Base-by-base conservation (phyloP, 2,113 vertebrate genomes). In the Toxotes jaculatrix region DNA sequence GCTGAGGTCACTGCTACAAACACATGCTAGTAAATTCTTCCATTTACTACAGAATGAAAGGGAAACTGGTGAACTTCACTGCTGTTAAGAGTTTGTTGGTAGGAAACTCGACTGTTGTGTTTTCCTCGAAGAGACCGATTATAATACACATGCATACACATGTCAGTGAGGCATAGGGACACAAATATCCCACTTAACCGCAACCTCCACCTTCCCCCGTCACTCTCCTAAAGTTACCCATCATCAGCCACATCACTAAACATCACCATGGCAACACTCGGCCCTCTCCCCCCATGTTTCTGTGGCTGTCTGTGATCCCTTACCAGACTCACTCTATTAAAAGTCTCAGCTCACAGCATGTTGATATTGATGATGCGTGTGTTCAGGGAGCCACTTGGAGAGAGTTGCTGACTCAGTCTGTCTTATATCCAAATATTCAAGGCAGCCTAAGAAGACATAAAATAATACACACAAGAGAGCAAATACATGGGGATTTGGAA, bases 291-390 rank as follows among this genome's bases (percentile, higher is more conserved):
- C 74, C 71, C 63, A 76, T 51, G 66, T 59, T 78, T 79, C 78
- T 87, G 90, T 77, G 85, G 88, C 72, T 87, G 79, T 67, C 42
- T 88, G 72, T 81, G 80, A 89, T 87, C 87, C 4, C 27, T 80
- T 21, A 76, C 34, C 74, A 83, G 23, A 67, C 38, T 32, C 34
- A 23, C 43, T 74, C 71, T 79, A 87, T 90, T 89, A 87, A 86
- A 84, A 82, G 77, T 60, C 69, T 60, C 64, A 62, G 67, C 36
- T 67, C 70, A 19, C 72, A 65, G 67, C 55, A 34, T 69, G 74
- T 31, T 75, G 64, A 66, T 71, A 21, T 36, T n/a, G 36, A 81
- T 77, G 65, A 86, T 82, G 9, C 77, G 43, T 66, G 51, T 49
- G 42, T 61, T 77, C 47, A 80, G 23, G 53, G 74, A 79, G 43